These are phyloP conservation scores for Cotesia chilonis DNA, from an alignment of 1,140 invertebrate species.

Conservation along the genomic window DNA sequence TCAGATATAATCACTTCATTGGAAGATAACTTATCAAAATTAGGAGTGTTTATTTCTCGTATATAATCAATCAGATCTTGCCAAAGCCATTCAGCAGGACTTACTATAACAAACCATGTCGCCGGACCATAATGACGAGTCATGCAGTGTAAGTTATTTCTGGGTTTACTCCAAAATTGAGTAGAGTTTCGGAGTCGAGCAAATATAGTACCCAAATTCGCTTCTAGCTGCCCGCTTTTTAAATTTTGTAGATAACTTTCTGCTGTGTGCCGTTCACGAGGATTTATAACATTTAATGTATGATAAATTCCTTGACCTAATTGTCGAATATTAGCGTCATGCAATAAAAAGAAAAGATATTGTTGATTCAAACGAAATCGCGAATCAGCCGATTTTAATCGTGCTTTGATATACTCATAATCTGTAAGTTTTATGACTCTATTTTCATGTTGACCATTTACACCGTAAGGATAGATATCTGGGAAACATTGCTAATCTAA, in stretches of 20 bases:
- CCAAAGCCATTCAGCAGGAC: slow-evolving; percentile 54
- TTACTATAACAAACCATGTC: slow-evolving; percentile 38
- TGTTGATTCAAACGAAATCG: slow-evolving; percentile 49
- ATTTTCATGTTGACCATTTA: slow-evolving; percentile 45
- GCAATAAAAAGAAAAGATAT: slow-evolving; percentile 51
- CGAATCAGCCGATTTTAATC: slow-evolving; percentile 45
- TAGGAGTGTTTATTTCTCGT: slow-evolving; percentile 42
- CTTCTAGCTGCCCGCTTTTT: slow-evolving; percentile 28
- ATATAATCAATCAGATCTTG: slow-evolving; percentile 49
- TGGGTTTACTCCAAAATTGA: slow-evolving; percentile 45
- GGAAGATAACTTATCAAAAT: slow-evolving; percentile 31
- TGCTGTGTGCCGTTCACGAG: slow-evolving; percentile 25
- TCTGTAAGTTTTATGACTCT: slow-evolving; percentile 33
- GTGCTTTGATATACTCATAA: slow-evolving; percentile 38
- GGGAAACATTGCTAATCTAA: slow-evolving; percentile 44
- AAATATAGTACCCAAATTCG: slow-evolving; percentile 34
- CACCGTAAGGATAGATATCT: slow-evolving; percentile 47
- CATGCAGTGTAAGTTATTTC: slow-evolving; percentile 50
- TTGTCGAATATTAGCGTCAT: slow-evolving; percentile 48
- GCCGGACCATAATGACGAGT: slow-evolving; percentile 48
- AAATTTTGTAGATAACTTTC: slow-evolving; percentile 37
- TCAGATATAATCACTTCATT: slow-evolving; percentile 44
- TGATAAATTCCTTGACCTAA: slow-evolving; percentile 35
- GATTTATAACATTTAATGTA: slow-evolving; percentile 26
- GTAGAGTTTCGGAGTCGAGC: slow-evolving; percentile 44